Evolutionary conservation across 2,113 vertebrate genomes (phyloP), one percentile per base, ranked within the genome.

Genomic region (Eira barbara): DNA sequence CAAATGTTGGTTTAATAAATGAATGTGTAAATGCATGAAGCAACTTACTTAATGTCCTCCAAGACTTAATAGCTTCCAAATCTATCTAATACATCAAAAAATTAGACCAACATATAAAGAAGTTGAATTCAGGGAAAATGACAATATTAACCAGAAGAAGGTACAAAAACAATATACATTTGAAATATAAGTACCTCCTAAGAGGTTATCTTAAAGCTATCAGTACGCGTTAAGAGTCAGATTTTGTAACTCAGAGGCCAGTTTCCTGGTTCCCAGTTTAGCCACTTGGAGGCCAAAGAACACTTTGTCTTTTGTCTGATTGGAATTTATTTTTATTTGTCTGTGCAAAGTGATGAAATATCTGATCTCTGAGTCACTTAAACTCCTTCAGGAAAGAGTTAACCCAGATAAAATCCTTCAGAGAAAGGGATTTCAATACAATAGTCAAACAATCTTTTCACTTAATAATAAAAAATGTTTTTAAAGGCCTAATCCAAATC

Each of bases 381-480:
- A 89, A 69, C 39, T 95, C 45, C 59, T 36, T 29, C 10, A 89
- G 6, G 20, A 97, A 97, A 96, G 78, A 88, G 20, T 85, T 95
- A 96, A 95, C 59, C 23, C 57, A 59, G 73, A 81, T 31, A 93
- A 94, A 74, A 49, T 2, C 39, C 17, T 93, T 93, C 57, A 89
- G 47, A 67, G 6, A 95, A 93, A 96, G 74, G 71, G 10, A 84
- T 93, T 59, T 25, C 29, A 82, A 74, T 74, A n/a, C 42, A 82
- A 61, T 91, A 89, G 84, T 85, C 39, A 69, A 92, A 61, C 20
- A 63, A 3, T 29, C 11, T 91, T 88, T 96, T 59, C 59, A 59
- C 23, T 84, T 94, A 25, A 94, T 52, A 69, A 89, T 31, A 73
- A 80, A 97, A 95, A 20, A 0, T 25, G 29, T 47, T 91, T 90